Evolutionary conservation across 2,113 vertebrate genomes (phyloP).

Genomic region (Siphamia tubifer): DNA sequence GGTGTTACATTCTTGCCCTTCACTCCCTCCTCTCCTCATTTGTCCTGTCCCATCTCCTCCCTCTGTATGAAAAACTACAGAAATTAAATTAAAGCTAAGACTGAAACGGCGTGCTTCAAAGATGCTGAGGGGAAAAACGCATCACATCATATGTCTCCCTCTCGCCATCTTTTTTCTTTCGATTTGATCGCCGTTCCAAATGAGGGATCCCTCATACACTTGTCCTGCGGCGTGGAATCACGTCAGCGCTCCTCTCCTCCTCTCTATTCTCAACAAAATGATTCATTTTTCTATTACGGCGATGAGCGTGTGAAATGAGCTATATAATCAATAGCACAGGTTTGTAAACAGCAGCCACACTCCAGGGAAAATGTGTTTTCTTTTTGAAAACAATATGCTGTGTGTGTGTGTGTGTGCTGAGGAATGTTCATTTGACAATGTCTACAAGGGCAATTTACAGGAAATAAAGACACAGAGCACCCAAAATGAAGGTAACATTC

Average conservation of each 20-base stretch:
- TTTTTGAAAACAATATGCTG: constrained; percentile 78
- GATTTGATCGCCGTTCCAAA: constrained; percentile 57
- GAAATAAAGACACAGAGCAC: constrained; percentile 56
- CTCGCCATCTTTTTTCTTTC: background rate
- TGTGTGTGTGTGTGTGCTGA: constrained; percentile 42
- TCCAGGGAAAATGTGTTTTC: constrained; percentile 78
- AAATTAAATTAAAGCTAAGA: constrained; percentile 47
- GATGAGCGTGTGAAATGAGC: constrained; percentile 95
- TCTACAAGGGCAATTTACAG: constrained; percentile 70
- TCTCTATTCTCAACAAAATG: constrained; percentile 77
- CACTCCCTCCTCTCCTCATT: background rate
- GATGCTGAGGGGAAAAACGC: constrained; percentile 33
- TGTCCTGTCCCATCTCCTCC: background rate
- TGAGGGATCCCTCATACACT: constrained; percentile 72
- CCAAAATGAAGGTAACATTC: constrained; percentile 35
- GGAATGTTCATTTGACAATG: constrained; percentile 49
- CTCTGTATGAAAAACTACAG: background rate
- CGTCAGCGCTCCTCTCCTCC: constrained; percentile 16
- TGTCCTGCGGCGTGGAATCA: constrained; percentile 76
- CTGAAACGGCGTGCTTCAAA: constrained; percentile 23
- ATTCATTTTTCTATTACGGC: constrained; percentile 92
- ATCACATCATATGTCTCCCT: constrained; percentile 20
- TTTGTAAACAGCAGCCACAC: constrained; percentile 88
- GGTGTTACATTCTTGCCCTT: background rate
- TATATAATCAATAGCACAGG: constrained; percentile 92